Evolutionary conservation across 2,113 vertebrate genomes (phyloP), one percentile per base, ranked within the genome.

Genomic region (Eptesicus fuscus): DNA sequence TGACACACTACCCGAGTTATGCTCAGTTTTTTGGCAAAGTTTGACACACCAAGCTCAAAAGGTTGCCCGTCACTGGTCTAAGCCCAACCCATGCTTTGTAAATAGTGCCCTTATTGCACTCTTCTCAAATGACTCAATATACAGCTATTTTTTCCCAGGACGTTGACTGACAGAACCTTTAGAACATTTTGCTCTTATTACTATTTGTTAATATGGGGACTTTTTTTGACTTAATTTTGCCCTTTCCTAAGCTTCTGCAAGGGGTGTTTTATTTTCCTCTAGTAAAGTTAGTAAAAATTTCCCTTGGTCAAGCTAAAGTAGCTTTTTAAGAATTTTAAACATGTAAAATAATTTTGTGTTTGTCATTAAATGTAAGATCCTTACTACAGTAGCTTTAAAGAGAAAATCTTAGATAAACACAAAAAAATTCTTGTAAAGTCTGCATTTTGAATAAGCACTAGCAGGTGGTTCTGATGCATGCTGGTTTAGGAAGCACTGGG

Each of bases 171-270:
- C n/a, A 7, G 35, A 92, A 84, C 16, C 28, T 92, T 88, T 82
- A 90, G 51, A 78, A 90, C 47, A 73, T 83, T 88, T 90, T 92
- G n/a, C 37, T 83, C 65, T 65, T 82, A 63, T 76, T 83, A 71
- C 9, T 74, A 80, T 67, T 95, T 90, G 53, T 73, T 87, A 80
- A 77, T 42, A 42, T 63, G 51, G 4, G 35, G n/a, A 85, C 40
- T 20, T 23, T 51, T 85, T 88, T 87, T 80, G 12, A 85, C 40
- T 88, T 92, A 67, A 69, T 73, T 42, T 77, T 93, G 10, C 28
- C 35, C 25, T 94, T 67, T 83, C 49, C 17, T 51, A 91, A 78
- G n/a, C 86, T 88, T 94, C 23, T 63, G 16, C 12, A 91, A 83
- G 42, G 53, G 40, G 53, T 14, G 53, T 65, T 83, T 96, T 63